phyloP scores from a whole-genome alignment of 2,888 invertebrate species.

The Leptinotarsa peninsularis region DNA sequence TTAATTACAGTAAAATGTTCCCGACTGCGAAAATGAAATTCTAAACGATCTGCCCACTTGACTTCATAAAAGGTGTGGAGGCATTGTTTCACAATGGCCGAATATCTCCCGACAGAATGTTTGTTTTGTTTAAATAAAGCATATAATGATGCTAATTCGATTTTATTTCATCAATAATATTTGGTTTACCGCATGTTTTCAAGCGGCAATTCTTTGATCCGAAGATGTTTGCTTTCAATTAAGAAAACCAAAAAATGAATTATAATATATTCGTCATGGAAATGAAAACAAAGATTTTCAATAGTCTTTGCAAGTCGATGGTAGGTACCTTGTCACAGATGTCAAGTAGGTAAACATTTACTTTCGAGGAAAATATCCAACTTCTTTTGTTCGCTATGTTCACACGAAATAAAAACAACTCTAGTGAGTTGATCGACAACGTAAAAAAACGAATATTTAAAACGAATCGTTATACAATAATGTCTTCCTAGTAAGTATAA shows the following conservation, averaged over 20 bases:
- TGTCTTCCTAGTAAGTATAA: too few relatives aligned
- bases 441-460: too few relatives aligned
- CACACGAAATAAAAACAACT: too few relatives aligned
- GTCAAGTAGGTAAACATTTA: not conserved
- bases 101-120: not conserved
- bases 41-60: conserved; percentile 1
- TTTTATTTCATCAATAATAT: not conserved
- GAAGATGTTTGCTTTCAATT: conserved; percentile 3
- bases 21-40: conserved; percentile 14
- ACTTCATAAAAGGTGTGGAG: conserved; percentile 10
- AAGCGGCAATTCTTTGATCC: not conserved
- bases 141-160: conserved; percentile 3
- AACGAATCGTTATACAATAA: too few relatives aligned
- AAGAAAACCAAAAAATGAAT: not conserved
- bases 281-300: not conserved
- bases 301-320: not conserved
- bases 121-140: conserved; percentile 5
- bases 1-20: conserved; percentile 11
- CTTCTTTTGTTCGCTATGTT: too few relatives aligned
- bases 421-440: too few relatives aligned
- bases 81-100: conserved; percentile 1
- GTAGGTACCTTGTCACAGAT: not conserved
- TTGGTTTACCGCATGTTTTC: not conserved
- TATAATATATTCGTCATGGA: not conserved
- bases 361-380: not conserved